A percentile compares a stretch with the other conserved stretches of the same genome.
Conservation (phyloP, 2,797 vertebrate genomes). For the Semotilus atromaculatus region DNA sequence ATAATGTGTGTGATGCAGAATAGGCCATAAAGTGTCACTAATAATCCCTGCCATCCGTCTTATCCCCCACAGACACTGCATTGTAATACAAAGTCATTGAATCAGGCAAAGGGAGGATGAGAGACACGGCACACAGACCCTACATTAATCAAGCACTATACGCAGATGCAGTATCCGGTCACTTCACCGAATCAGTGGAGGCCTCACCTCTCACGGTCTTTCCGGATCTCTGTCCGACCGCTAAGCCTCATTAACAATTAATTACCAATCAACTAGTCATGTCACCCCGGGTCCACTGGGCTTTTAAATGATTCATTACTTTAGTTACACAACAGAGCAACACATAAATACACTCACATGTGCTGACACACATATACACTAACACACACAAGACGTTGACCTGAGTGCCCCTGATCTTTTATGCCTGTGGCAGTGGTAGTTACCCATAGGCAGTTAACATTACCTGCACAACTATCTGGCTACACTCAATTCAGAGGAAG, state of each 20-base stretch:
- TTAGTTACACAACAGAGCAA: conserved; percentile 71
- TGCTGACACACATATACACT: conserved; percentile 48
- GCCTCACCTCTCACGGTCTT: conserved; percentile 60
- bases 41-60: conserved; percentile 71
- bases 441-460: conserved; percentile 25
- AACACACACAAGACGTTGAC: conserved; percentile 23
- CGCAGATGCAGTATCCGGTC: conserved; percentile 69
- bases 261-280: conserved; percentile 83
- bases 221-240: conserved; percentile 69
- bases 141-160: conserved; percentile 73
- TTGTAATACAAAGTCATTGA: conserved; percentile 76
- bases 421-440: conserved; percentile 14
- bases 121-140: conserved; percentile 44
- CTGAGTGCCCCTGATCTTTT: not conserved
- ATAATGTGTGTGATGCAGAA: conserved; percentile 30
- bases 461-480: conserved; percentile 1
- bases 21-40: conserved; percentile 65
- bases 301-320: conserved; percentile 83
- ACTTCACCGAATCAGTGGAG: conserved; percentile 64
- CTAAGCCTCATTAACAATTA: conserved; percentile 84
- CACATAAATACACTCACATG: conserved; percentile 50
- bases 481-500: not conserved
- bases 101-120: conserved; percentile 46
- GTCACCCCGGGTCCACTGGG: conserved; percentile 75
- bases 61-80: conserved; percentile 68